phyloP scores from a whole-genome alignment of 37 sponge, comb jelly and placozoan genomes.

The Diacarnus erythraeanus region DNA sequence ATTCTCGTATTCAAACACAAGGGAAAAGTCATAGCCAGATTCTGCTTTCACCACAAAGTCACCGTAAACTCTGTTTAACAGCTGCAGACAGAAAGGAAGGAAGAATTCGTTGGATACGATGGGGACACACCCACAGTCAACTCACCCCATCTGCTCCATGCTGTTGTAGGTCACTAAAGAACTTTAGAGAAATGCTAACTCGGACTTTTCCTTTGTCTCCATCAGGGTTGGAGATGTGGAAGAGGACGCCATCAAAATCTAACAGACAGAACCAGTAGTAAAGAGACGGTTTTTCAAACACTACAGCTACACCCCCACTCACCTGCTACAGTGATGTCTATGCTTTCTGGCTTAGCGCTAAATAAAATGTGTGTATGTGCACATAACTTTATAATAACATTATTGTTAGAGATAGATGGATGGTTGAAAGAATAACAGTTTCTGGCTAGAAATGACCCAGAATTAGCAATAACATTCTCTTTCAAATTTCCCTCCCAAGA shows the following conservation, averaged over 20 bases:
- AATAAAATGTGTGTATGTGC: neutral
- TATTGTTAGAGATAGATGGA: too few species aligned
- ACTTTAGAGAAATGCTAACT: constrained; percentile 90
- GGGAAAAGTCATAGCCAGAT: constrained; percentile 79
- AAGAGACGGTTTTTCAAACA: neutral
- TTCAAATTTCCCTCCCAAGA: too few species aligned
- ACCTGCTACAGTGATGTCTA: constrained; percentile 93
- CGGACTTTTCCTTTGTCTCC: constrained; percentile 14
- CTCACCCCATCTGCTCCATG: constrained; percentile 89
- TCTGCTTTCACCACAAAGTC: constrained; percentile 61
- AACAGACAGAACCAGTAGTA: neutral
- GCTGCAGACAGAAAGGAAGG: constrained; percentile 41
- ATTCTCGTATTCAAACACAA: constrained; percentile 82
- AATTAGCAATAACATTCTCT: too few species aligned
- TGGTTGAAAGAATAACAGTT: too few species aligned
- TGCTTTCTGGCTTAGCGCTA: constrained; percentile 86
- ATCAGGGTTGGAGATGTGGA: constrained; percentile 91
- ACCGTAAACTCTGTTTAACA: constrained; percentile 69
- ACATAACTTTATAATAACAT: too few species aligned
- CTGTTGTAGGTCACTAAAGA: constrained; percentile 80
- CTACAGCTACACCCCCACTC: neutral
- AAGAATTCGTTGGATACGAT: neutral
- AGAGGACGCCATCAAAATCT: constrained; percentile 97
- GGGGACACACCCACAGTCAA: neutral
- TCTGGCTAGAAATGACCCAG: too few species aligned